A percentile compares a stretch with the other conserved stretches of the same genome.
Conservation (phyloP, 2,888 invertebrate genomes). For the Blastobasis lacticolella region DNA sequence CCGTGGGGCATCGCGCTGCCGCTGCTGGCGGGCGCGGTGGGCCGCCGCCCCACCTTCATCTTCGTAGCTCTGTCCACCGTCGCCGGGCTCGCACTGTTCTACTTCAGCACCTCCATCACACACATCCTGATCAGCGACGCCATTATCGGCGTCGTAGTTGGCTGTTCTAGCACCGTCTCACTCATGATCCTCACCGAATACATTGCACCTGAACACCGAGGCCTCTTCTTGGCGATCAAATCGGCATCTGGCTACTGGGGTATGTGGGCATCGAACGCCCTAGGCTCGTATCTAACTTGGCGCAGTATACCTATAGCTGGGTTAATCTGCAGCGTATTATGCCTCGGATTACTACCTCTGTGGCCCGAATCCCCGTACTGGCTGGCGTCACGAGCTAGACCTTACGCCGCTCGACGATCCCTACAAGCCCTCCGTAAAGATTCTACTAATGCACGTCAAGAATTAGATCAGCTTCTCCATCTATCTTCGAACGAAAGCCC, state of each 20-base stretch:
- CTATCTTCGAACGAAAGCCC: background rate
- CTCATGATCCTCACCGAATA: slow-evolving; percentile 11
- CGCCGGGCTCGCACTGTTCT: slow-evolving; percentile 15
- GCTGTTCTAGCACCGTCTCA: slow-evolving; percentile 6
- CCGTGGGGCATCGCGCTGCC: too few relatives aligned
- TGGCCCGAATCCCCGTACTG: slow-evolving; percentile 17
- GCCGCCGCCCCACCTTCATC: background rate
- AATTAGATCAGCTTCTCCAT: background rate
- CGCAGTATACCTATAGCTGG: slow-evolving; percentile 13
- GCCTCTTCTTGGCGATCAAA: slow-evolving; percentile 8
- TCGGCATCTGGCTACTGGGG: slow-evolving; percentile 4
- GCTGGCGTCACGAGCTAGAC: slow-evolving; percentile 10
- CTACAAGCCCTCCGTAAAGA: background rate
- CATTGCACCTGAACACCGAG: slow-evolving; percentile 10
- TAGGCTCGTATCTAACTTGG: slow-evolving; percentile 19
- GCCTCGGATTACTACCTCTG: slow-evolving; percentile 7
- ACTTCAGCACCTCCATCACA: slow-evolving; percentile 10
- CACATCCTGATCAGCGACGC: slow-evolving; percentile 14
- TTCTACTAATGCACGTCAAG: background rate
- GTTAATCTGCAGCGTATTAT: slow-evolving; percentile 8
- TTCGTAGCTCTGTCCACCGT: background rate
- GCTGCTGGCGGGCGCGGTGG: background rate
- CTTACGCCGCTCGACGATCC: slow-evolving; percentile 12
- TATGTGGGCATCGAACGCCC: slow-evolving; percentile 12
- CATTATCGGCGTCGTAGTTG: slow-evolving; percentile 9